These are phyloP conservation scores for Eupsilia transversa DNA, from an alignment of 2,888 invertebrate species.

Conservation along the genomic window DNA sequence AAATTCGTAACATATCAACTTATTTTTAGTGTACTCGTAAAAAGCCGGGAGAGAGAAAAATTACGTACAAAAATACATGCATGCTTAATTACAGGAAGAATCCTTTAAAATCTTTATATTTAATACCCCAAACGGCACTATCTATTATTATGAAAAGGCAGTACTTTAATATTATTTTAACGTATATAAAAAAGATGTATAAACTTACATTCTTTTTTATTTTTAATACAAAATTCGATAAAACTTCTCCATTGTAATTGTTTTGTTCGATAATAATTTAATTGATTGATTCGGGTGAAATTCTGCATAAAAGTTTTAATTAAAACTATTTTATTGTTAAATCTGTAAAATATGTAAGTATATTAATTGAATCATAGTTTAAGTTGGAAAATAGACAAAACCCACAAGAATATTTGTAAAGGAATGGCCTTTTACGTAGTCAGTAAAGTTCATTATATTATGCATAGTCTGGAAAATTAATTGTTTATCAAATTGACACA, in stretches of 20 bases:
- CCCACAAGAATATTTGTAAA: background rate
- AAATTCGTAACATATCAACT: background rate
- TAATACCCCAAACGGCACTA: constrained; percentile 31
- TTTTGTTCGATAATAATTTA: constrained; percentile 34
- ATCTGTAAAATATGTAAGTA: constrained; percentile 29
- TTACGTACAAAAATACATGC: constrained; percentile 46
- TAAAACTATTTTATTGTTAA: background rate
- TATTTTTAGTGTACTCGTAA: constrained; percentile 10
- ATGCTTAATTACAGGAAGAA: constrained; percentile 22
- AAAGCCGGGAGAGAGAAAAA: constrained; percentile 37
- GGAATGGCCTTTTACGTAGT: background rate
- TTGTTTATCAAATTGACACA: background rate
- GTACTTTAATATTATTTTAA: background rate
- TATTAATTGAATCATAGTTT: constrained; percentile 11
- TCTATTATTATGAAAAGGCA: constrained; percentile 20
- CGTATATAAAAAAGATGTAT: background rate
- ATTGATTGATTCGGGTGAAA: background rate
- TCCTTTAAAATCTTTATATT: constrained; percentile 8
- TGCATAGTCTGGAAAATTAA: background rate
- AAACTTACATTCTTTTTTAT: background rate
- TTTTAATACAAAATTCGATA: constrained; percentile 15
- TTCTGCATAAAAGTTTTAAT: background rate
- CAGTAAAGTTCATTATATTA: constrained; percentile 20
- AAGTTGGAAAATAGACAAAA: background rate
- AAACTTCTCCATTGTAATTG: background rate